phyloP scores from a whole-genome alignment of 2,797 vertebrate genomes.

The Xyrichtys novacula region DNA sequence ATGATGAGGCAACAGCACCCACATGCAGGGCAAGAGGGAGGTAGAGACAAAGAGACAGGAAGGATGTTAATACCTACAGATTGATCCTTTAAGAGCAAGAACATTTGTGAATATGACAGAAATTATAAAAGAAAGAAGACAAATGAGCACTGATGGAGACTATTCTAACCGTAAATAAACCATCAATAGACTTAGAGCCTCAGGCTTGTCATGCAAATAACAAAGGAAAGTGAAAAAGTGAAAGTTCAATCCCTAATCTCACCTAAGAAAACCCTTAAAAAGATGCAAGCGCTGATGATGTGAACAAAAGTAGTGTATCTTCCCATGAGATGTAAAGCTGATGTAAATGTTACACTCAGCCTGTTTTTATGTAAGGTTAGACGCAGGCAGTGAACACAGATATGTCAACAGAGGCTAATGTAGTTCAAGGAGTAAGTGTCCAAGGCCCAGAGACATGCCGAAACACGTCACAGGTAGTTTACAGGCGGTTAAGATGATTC shows the following conservation, averaged over 20 bases:
- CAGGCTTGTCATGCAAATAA: no score
- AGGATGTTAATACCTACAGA: constrained; percentile 9
- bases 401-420: constrained; percentile 11
- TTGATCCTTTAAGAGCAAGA: not conserved
- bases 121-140: not conserved
- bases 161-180: not conserved
- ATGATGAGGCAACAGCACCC: constrained; percentile 58
- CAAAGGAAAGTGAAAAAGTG: constrained; percentile 26
- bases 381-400: constrained; percentile 1
- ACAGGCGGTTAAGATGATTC: not conserved
- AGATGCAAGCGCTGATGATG: constrained; percentile 6
- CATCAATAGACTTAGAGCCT: no score
- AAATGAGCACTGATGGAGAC: not conserved
- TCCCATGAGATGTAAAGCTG: constrained; percentile 15
- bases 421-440: not conserved
- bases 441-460: not conserved
- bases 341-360: constrained; percentile 18
- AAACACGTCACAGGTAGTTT: not conserved
- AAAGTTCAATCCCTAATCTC: constrained; percentile 2
- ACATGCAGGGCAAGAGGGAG: constrained; percentile 51
- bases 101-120: not conserved
- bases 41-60: constrained; percentile 15
- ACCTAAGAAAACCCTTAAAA: constrained; percentile 42
- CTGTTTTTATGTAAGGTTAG: constrained; percentile 1
- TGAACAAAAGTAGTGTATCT: constrained; percentile 13